phyloP scores from a whole-genome alignment of 1,140 invertebrate genomes.

The Ips nitidus region DNA sequence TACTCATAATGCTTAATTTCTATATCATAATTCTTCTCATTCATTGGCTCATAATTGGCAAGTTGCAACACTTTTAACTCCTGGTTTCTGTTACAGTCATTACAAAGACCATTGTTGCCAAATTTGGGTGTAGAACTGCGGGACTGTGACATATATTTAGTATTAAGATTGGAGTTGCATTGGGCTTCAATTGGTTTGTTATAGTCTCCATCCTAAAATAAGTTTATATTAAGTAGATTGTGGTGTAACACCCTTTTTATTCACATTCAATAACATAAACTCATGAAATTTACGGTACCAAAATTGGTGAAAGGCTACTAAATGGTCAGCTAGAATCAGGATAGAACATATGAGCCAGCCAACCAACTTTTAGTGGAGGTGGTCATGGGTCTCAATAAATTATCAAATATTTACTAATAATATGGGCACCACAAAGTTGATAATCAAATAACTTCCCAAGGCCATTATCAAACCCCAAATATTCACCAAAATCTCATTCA shows the following conservation, averaged over 20 bases:
- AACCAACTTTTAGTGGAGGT: too few relatives aligned
- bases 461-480: too few relatives aligned
- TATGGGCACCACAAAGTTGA: too few relatives aligned
- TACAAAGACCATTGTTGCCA: conserved; percentile 67
- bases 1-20: conserved; percentile 70
- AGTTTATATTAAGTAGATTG: background rate
- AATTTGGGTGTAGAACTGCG: conserved; percentile 36
- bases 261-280: too few relatives aligned
- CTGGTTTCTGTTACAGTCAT: conserved; percentile 77
- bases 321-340: too few relatives aligned
- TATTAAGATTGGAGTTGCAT: conserved; percentile 41
- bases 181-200: conserved; percentile 73
- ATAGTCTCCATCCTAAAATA: conserved; percentile 73
- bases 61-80: conserved; percentile 75
- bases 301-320: too few relatives aligned
- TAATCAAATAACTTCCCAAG: too few relatives aligned
- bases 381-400: too few relatives aligned
- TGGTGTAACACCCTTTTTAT: background rate
- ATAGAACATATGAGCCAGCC: too few relatives aligned
- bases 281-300: too few relatives aligned
- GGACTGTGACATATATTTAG: conserved; percentile 13
- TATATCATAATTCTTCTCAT: conserved; percentile 65
- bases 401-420: too few relatives aligned
- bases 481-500: too few relatives aligned
- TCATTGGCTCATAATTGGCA: conserved; percentile 71